Evolutionary conservation across 2,888 invertebrate genomes (phyloP).

Genomic region (Drosophila meridiana): DNA sequence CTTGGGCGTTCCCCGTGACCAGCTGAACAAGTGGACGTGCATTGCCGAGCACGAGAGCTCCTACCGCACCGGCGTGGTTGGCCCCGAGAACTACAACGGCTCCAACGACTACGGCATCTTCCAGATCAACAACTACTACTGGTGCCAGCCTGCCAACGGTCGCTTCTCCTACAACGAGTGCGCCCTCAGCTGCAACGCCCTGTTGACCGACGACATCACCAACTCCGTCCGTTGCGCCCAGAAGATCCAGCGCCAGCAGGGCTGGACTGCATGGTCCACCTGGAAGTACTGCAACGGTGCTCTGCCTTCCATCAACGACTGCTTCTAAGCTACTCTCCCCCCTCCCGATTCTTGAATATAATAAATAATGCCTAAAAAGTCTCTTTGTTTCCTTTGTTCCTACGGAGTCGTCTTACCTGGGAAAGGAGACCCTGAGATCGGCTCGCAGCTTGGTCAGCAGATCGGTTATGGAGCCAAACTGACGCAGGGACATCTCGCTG

Average conservation of each 20-base stretch:
- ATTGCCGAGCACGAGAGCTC: constrained; percentile 71
- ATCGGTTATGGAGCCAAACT: constrained; percentile 95
- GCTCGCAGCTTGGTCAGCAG: constrained; percentile 93
- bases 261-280: constrained; percentile 75
- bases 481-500: constrained; percentile 94
- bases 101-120: constrained; percentile 84
- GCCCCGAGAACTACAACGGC: constrained; percentile 85
- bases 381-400: no score
- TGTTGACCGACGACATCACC: constrained; percentile 76
- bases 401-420: constrained; percentile 88
- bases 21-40: constrained; percentile 69
- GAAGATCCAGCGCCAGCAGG: constrained; percentile 67
- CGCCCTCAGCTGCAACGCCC: constrained; percentile 37
- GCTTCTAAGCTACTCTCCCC: constrained; percentile 48
- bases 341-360: background rate
- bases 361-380: constrained; percentile 3
- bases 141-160: constrained; percentile 76
- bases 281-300: constrained; percentile 58
- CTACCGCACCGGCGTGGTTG: constrained; percentile 84
- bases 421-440: constrained; percentile 94
- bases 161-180: constrained; percentile 58
- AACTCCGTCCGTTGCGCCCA: constrained; percentile 66
- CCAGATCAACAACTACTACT: constrained; percentile 82
- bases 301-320: constrained; percentile 55
- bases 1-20: constrained; percentile 63